Base-by-base conservation (phyloP, 2,888 invertebrate species). In the Xanthorhoe spadicearia region DNA sequence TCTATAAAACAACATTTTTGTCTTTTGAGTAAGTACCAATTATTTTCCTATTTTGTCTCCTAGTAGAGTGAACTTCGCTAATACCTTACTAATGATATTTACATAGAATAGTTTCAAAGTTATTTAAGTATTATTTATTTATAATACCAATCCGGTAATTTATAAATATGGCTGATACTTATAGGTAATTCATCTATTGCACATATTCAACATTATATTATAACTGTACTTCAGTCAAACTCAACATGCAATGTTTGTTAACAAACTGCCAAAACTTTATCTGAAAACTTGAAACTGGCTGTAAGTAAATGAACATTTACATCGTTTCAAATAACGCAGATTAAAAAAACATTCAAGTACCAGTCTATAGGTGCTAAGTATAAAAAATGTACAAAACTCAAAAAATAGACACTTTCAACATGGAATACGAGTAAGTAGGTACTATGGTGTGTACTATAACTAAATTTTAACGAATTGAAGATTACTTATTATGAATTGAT, bases 371-470 rank as follows among this genome's bases (percentile, higher is more conserved):
- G 38, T 13, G 38, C 38, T 13, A 13, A 70, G 77, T 72, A 71
- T 62, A 74, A 73, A 70, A 61, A 73, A 9, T 3, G 69, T 71
- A 70, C 78, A 78, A 83, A 74, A 72, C 76, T 71, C 64, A 68
- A 79, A 82, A 83, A 82, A 83, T 80, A 85, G 78, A 79, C 86
- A 86, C 84, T 83, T 84, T 18, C 1, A 17, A 19, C 83, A 71
- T 13, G 73, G 78, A 66, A 72, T 51, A n/a, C n/a, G n/a, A 53
- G 10, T 66, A 62, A 62, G 48, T 66, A 64, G 48, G 19, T 65
- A 66, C 55, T 0, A 32, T 32, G 8, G 32, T 43, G 28, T 71
- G 58, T 71, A 76, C 76, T 23, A 7, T n/a, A 23, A 15, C 46
- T n/a, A 46, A 19, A 10, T 38, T 9, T 38, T 9, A 9, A 38